Conservation (phyloP, 1,140 invertebrate genomes). For the Orussus abietinus region DNA sequence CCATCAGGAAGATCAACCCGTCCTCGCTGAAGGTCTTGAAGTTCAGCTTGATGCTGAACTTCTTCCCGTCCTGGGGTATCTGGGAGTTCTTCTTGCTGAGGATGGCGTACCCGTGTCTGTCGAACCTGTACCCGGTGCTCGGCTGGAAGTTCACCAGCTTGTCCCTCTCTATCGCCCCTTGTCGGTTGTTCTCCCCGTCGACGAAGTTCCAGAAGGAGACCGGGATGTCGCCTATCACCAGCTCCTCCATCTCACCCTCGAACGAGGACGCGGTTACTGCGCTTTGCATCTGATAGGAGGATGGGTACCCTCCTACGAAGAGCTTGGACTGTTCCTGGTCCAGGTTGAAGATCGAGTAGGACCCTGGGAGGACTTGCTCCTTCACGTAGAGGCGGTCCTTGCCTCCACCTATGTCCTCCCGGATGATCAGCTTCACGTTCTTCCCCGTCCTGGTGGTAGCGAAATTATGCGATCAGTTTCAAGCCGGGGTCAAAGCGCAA, state of each 20-base stretch:
- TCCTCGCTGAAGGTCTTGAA: conserved; percentile 86
- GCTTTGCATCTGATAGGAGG: conserved; percentile 64
- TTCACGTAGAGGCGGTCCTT: conserved; percentile 55
- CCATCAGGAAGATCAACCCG: conserved; percentile 84
- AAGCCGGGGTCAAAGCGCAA: no score
- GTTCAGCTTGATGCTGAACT: conserved; percentile 60
- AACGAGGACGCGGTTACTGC: conserved; percentile 71
- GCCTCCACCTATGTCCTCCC: conserved; percentile 66
- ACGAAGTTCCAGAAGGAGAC: conserved; percentile 95
- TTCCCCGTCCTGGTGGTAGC: conserved; percentile 79
- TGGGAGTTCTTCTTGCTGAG: conserved; percentile 58
- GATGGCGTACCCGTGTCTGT: conserved; percentile 79
- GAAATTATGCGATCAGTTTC: no score
- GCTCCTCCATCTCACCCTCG: conserved; percentile 85
- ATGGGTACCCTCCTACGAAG: conserved; percentile 85
- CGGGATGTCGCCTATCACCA: conserved; percentile 81
- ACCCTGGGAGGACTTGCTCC: conserved; percentile 64
- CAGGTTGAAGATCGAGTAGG: conserved; percentile 80
- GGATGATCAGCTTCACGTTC: conserved; percentile 75
- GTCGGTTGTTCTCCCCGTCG: conserved; percentile 70
- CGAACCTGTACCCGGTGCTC: conserved; percentile 75
- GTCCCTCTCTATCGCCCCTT: conserved; percentile 70
- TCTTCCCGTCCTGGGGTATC: conserved; percentile 56
- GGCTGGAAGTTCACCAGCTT: conserved; percentile 61
- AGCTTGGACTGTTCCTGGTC: conserved; percentile 80